phyloP scores from a whole-genome alignment of 2,888 invertebrate genomes.

The Lamellibrachia columna region DNA sequence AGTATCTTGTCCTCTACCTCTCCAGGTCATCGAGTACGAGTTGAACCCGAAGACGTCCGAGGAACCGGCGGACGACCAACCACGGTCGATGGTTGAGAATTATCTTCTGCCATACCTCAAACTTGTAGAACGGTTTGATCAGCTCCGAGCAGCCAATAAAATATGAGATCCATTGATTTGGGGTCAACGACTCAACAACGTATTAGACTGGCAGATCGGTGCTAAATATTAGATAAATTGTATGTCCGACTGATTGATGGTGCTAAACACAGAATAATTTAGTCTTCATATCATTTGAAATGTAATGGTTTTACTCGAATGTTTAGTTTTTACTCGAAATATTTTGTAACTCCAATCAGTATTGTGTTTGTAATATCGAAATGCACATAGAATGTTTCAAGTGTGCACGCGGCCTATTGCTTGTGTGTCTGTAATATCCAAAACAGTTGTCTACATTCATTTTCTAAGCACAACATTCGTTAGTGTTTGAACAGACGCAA shows the following conservation, averaged over 20 bases:
- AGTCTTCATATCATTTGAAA: not conserved
- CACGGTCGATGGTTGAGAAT: conserved; percentile 49
- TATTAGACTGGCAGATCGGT: not conserved
- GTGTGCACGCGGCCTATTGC: not conserved
- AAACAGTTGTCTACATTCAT: not conserved
- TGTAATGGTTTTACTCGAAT: not conserved
- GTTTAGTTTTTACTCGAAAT: not conserved
- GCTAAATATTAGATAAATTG: not conserved
- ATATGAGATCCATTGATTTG: conserved; percentile 8
- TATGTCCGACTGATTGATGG: conserved; percentile 8
- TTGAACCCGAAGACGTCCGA: conserved; percentile 47
- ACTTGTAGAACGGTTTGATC: conserved; percentile 54
- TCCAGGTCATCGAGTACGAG: conserved; percentile 28
- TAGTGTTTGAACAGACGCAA: not conserved
- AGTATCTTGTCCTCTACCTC: not conserved
- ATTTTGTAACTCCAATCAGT: too few species aligned
- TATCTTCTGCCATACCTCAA: conserved; percentile 52
- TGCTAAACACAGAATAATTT: too few species aligned
- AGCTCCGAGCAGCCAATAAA: conserved; percentile 45
- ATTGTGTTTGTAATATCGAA: too few species aligned
- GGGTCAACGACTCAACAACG: not conserved
- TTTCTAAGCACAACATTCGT: not conserved
- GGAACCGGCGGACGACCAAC: conserved; percentile 46
- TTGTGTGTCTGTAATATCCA: not conserved
- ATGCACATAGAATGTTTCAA: too few species aligned